These are phyloP conservation scores for Conistra vaccinii DNA, from an alignment of 2,888 invertebrate species.

Conservation along the genomic window DNA sequence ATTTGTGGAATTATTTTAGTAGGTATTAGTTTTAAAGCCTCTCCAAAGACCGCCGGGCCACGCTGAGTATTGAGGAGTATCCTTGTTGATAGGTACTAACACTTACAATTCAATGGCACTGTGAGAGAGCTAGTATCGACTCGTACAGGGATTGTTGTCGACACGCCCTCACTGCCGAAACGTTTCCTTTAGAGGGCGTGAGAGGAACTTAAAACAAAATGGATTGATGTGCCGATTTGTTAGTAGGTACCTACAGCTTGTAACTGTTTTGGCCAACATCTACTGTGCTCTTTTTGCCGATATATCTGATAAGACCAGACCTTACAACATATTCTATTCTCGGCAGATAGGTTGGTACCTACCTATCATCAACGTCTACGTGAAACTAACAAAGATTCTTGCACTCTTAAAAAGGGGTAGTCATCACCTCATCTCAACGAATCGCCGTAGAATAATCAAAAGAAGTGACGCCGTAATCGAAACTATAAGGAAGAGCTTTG, in stretches of 20 bases:
- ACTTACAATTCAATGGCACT: constrained; percentile 64
- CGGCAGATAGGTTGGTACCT: neutral
- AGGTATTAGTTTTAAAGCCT: constrained; percentile 44
- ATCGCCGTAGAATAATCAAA: constrained; percentile 21
- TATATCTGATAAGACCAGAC: neutral
- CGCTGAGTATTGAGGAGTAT: constrained; percentile 41
- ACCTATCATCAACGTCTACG: neutral
- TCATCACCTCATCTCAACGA: constrained; percentile 18
- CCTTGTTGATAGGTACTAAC: constrained; percentile 61
- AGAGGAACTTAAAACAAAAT: constrained; percentile 43
- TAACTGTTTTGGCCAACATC: neutral
- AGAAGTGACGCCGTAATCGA: constrained; percentile 17
- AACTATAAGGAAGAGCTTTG: constrained; percentile 20
- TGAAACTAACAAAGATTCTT: neutral
- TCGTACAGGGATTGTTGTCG: constrained; percentile 59
- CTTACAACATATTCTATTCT: neutral
- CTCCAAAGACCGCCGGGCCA: constrained; percentile 33
- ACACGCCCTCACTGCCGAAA: constrained; percentile 51
- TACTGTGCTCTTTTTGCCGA: neutral
- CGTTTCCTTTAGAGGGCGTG: constrained; percentile 47
- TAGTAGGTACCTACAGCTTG: neutral
- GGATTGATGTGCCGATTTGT: neutral
- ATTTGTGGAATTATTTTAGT: constrained; percentile 29
- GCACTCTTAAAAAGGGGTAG: neutral
- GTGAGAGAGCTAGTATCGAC: constrained; percentile 61